Base-by-base conservation (phyloP, 2,888 invertebrate genomes). In the Mesochorus sp. region DNA sequence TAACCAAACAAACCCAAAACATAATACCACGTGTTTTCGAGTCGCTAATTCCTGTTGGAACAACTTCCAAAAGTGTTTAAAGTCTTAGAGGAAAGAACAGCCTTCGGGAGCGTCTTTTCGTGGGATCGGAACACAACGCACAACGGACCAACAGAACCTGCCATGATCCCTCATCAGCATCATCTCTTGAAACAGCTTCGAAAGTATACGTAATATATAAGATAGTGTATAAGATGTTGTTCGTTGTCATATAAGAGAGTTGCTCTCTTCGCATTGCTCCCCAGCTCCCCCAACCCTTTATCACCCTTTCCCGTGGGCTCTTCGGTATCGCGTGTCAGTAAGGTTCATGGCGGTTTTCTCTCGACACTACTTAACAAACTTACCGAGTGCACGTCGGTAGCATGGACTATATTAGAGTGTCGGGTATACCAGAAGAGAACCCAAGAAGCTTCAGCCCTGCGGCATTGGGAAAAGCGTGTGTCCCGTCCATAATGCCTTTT, bases 321-420 rank as follows among this genome's bases (percentile, higher is more conserved):
- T 76, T 80, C 76, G 72, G 84, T 88, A 87, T 87, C 87, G 87
- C 87, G 87, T 88, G 86, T 89, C 88, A 84, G 83, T 84, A 85
- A 84, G 86, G 86, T 87, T 89, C 85, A 83, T 86, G 85, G 88
- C 84, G 89, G 89, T 89, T 82, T 90, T 87, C 86, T 85, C 87
- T 88, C 85, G 85, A 84, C 86, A 86, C 87, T 90, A 89, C 90
- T 89, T 90, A 90, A 90, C 90, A 85, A 90, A 90, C 89, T 90
- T 89, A 89, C 81, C 86, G 86, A 84, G 84, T 82, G 59, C 68
- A 47, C 19, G 34, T 44, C 19, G 19, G 21, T 2, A 51, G 66
- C 44, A 53, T 34, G 28, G 51, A 44, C 61, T 72, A 64, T 68
- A 68, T 64, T 14, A 64, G 64, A 78, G 74, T 73, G 49, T 70